phyloP scores from a whole-genome alignment of 2,888 invertebrate genomes.

The Bimastos eiseni region DNA sequence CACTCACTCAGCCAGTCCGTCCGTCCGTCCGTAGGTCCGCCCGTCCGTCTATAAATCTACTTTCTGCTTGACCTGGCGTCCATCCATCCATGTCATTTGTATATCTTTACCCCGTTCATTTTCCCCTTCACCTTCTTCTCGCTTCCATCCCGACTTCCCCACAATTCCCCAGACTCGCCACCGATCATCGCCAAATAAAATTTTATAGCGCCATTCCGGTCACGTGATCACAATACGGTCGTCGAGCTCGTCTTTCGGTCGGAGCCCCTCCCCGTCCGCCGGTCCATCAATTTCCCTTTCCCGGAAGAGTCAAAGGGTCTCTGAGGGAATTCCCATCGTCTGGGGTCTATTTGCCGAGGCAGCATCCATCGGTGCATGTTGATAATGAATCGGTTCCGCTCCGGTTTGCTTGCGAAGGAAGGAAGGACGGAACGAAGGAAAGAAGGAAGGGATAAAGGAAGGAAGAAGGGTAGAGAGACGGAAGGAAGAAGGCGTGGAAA shows the following conservation, averaged over 20 bases:
- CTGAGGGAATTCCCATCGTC: background rate
- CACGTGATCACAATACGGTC: background rate
- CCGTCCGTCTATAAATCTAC: too few species aligned
- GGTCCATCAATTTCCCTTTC: background rate
- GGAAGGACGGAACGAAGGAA: background rate
- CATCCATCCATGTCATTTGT: background rate
- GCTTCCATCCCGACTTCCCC: background rate
- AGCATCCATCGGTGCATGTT: background rate
- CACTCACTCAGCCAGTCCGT: background rate
- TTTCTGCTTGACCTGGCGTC: background rate
- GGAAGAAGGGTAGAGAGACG: background rate
- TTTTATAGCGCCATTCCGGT: conserved; percentile 21
- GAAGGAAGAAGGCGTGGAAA: background rate
- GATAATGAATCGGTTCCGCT: background rate
- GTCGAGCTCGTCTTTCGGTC: background rate
- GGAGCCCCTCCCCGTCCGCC: background rate
- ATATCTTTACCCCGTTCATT: background rate
- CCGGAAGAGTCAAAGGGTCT: background rate
- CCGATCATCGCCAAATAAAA: background rate
- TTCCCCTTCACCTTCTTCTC: background rate
- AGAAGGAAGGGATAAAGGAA: background rate
- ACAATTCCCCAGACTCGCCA: background rate
- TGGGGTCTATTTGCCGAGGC: background rate
- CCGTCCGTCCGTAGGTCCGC: background rate
- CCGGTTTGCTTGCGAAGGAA: background rate